phyloP scores from a whole-genome alignment of 2,888 invertebrate species.

The Pardosa pseudoannulata region DNA sequence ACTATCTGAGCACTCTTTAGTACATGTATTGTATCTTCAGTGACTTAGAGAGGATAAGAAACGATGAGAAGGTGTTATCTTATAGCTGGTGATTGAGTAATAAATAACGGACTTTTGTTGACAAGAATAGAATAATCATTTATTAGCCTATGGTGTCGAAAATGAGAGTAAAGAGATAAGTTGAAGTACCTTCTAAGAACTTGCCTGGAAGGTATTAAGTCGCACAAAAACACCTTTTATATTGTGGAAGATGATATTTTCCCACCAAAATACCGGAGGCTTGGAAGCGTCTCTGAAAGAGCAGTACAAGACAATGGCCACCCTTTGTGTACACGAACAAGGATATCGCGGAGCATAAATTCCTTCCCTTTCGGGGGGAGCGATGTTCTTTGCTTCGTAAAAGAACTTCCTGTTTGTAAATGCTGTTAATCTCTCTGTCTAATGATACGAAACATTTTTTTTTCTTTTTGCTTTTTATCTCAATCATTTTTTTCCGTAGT shows the following conservation, averaged over 20 bases:
- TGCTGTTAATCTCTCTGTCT: conserved; percentile 69
- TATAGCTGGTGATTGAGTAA: not conserved
- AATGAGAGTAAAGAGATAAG: not conserved
- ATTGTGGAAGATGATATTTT: conserved; percentile 33
- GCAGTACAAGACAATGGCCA: conserved; percentile 38
- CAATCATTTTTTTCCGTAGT: conserved; percentile 29
- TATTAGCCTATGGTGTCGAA: conserved; percentile 18
- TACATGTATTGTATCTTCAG: not conserved
- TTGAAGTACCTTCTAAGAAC: not conserved
- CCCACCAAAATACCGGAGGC: conserved; percentile 50
- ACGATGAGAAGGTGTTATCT: not conserved
- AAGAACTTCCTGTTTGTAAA: conserved; percentile 71
- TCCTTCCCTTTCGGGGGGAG: conserved; percentile 35
- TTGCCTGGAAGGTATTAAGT: not conserved
- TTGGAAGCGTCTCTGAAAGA: not conserved
- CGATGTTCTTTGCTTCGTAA: conserved; percentile 41
- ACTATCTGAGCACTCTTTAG: not conserved
- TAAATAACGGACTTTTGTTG: not conserved
- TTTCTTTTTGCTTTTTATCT: conserved; percentile 19
- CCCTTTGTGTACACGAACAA: conserved; percentile 54
- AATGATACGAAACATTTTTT: conserved; percentile 68
- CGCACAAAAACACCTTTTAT: conserved; percentile 28
- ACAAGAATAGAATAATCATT: conserved; percentile 8
- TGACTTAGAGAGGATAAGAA: not conserved
- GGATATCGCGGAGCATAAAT: conserved; percentile 48